Percentiles rank a stretch among this genome's conserved stretches.
Conservation (phyloP, 2,888 invertebrate genomes). For the Agapostemon virescens region DNA sequence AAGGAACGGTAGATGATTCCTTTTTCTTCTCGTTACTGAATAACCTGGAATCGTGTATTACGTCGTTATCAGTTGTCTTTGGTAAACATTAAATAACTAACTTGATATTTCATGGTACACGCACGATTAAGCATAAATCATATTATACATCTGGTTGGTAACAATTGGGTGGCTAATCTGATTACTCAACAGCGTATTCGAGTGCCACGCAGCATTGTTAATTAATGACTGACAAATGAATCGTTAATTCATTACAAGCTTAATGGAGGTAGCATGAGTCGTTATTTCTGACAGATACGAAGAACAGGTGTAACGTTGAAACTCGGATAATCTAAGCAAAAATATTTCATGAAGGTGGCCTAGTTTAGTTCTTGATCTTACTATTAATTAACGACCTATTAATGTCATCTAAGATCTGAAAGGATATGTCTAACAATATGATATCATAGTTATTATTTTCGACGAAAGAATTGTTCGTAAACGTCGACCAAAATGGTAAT, state of each 20-base stretch:
- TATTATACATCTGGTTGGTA: not conserved
- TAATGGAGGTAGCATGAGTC: conserved; percentile 1
- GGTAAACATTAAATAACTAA: not conserved
- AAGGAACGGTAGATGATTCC: not conserved
- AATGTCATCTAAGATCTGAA: not conserved
- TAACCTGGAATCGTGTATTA: not conserved
- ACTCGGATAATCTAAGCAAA: not conserved
- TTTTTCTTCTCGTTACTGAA: not conserved
- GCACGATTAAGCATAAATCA: not conserved
- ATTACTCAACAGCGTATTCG: not conserved
- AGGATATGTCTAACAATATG: not conserved
- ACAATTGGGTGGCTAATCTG: not conserved
- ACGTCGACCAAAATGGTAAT: too few relatives aligned
- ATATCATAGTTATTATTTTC: not conserved
- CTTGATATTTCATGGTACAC: not conserved
- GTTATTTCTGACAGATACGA: not conserved
- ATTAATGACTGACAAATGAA: not conserved
- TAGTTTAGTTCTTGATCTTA: not conserved
- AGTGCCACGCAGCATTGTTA: not conserved
- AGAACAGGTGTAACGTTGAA: not conserved
- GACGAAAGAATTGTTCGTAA: not conserved
- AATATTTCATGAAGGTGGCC: not conserved
- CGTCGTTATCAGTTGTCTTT: not conserved
- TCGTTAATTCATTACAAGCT: conserved; percentile 1
- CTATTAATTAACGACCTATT: not conserved